A percentile compares a stretch with the other conserved stretches of the same genome.
These are phyloP conservation scores for Pangasianodon hypophthalmus DNA, from an alignment of 2,113 vertebrate genomes.

Conservation along the genomic window DNA sequence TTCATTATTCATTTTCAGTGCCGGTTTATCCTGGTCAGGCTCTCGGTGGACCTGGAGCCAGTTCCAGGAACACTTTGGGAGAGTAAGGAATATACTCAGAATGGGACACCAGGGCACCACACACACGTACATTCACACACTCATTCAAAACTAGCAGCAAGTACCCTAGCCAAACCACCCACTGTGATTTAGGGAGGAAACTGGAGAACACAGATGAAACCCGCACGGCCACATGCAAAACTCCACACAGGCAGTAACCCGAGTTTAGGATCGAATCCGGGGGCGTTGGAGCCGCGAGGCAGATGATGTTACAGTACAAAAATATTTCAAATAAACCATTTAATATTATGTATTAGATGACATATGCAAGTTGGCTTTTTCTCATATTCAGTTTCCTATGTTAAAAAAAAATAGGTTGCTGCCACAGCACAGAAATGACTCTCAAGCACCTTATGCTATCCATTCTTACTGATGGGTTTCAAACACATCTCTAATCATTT, in stretches of 20 bases:
- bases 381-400: background rate
- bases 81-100: background rate
- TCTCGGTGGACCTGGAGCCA: background rate
- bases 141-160: too few relatives aligned
- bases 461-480: background rate
- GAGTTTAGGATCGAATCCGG: background rate
- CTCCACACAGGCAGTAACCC: background rate
- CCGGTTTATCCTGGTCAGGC: background rate
- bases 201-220: background rate
- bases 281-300: too few relatives aligned
- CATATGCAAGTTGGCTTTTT: background rate
- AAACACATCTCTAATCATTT: background rate
- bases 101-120: background rate
- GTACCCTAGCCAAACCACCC: background rate
- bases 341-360: background rate
- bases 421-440: background rate
- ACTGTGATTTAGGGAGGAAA: background rate
- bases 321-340: background rate
- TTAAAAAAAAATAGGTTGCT: background rate
- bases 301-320: background rate
- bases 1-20: background rate
- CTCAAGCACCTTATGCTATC: background rate
- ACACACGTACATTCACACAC: background rate
- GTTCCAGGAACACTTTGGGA: background rate
- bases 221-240: background rate